A percentile compares a stretch with the other conserved stretches of the same genome.
These are phyloP conservation scores for Amphipoea lucens DNA, from an alignment of 2,888 invertebrate genomes.

Conservation along the genomic window DNA sequence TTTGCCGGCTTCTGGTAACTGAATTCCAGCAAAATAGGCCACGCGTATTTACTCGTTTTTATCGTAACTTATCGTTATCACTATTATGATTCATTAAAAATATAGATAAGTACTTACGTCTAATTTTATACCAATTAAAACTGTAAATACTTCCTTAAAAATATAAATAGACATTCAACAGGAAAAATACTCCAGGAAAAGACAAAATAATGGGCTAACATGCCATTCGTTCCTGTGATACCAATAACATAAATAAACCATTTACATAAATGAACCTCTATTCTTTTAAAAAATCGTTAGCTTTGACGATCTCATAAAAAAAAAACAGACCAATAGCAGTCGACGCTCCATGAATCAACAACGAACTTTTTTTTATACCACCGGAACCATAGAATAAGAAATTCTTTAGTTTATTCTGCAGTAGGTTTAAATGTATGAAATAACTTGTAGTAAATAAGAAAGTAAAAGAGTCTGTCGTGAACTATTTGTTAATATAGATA, in stretches of 20 bases:
- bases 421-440: slow-evolving; percentile 1
- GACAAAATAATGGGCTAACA: neutral
- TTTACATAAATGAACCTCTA: neutral
- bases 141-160: neutral
- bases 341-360: slow-evolving; percentile 54
- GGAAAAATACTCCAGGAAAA: slow-evolving; percentile 33
- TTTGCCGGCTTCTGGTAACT: neutral
- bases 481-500: neutral
- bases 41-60: neutral
- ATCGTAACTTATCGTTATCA: neutral
- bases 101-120: neutral
- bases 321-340: slow-evolving; percentile 53
- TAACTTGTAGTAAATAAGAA: neutral
- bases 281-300: slow-evolving; percentile 53
- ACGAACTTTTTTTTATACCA: slow-evolving; percentile 49
- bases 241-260: slow-evolving; percentile 22
- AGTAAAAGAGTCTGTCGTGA: neutral
- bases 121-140: neutral
- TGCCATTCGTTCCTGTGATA: neutral
- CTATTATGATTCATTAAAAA: neutral
- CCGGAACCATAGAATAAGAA: slow-evolving; percentile 47
- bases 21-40: neutral
- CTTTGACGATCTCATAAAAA: slow-evolving; percentile 40
- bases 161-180: slow-evolving; percentile 22
- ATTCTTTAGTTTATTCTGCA: slow-evolving; percentile 25